Evolutionary conservation across 2,888 invertebrate species (phyloP).

Genomic region (Scaptomyza parva): DNA sequence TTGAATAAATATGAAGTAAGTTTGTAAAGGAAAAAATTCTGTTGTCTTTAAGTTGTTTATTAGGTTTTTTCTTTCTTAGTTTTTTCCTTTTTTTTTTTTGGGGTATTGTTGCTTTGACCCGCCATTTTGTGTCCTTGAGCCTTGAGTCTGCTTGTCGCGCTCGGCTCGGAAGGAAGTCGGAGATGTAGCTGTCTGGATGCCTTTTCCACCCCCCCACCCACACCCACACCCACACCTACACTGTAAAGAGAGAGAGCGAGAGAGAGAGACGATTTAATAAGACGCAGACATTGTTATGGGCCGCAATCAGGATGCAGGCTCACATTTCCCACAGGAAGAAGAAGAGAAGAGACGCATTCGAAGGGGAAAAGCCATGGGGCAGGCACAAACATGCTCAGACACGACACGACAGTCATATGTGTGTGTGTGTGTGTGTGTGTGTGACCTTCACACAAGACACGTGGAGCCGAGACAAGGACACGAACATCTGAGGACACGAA

Average conservation of each 20-base stretch:
- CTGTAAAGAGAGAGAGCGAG: not conserved
- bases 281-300: constrained; percentile 8
- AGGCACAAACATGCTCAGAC: constrained; percentile 6
- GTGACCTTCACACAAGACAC: constrained; percentile 29
- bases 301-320: constrained; percentile 27
- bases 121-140: constrained; percentile 32
- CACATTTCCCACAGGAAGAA: constrained; percentile 17
- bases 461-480: constrained; percentile 1
- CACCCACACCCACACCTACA: not conserved
- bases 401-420: not conserved
- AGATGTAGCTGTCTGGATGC: constrained; percentile 39
- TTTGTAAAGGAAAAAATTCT: not conserved
- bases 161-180: too few relatives aligned
- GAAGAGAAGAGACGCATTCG: too few relatives aligned
- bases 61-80: not conserved
- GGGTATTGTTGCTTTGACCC: not conserved
- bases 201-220: not conserved
- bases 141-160: not conserved
- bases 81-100: not conserved
- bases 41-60: constrained; percentile 17
- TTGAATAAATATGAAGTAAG: too few relatives aligned
- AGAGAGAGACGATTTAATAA: not conserved
- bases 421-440: not conserved
- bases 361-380: too few relatives aligned
- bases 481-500: not conserved